phyloP scores from a whole-genome alignment of 2,113 vertebrate genomes.

The Rhinopomastus cyanomelas region DNA sequence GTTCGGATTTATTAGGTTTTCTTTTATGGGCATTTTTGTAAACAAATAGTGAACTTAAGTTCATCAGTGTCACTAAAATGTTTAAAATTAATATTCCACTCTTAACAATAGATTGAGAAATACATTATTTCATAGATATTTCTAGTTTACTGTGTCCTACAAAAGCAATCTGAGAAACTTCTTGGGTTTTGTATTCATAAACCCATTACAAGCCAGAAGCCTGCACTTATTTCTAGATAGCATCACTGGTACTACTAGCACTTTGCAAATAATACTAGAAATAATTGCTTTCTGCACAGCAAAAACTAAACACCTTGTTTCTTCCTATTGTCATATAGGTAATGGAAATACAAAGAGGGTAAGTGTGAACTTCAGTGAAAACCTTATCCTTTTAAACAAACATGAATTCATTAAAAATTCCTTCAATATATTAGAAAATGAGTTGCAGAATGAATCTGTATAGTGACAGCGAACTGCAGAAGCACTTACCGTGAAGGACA shows the following conservation, averaged over 20 bases:
- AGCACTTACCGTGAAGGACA: background rate
- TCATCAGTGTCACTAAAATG: background rate
- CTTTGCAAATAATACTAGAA: background rate
- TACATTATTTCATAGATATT: background rate
- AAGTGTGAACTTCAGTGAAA: background rate
- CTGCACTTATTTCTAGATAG: background rate
- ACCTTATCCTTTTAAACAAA: background rate
- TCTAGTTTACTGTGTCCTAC: background rate
- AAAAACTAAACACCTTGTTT: slow-evolving; percentile 6
- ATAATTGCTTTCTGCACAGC: background rate
- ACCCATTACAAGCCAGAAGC: background rate
- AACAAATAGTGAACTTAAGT: background rate
- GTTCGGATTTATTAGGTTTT: background rate
- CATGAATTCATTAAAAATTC: background rate
- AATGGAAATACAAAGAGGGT: slow-evolving; percentile 63
- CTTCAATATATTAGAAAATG: background rate
- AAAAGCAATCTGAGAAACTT: background rate
- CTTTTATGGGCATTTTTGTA: background rate
- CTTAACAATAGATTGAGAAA: background rate
- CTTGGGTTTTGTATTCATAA: background rate
- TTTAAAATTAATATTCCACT: background rate
- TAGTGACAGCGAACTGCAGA: background rate
- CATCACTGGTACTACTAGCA: background rate
- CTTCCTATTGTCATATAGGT: slow-evolving; percentile 58
- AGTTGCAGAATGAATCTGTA: background rate